Evolutionary conservation across 1,140 invertebrate species (phyloP).

Genomic region (Achroia grisella): DNA sequence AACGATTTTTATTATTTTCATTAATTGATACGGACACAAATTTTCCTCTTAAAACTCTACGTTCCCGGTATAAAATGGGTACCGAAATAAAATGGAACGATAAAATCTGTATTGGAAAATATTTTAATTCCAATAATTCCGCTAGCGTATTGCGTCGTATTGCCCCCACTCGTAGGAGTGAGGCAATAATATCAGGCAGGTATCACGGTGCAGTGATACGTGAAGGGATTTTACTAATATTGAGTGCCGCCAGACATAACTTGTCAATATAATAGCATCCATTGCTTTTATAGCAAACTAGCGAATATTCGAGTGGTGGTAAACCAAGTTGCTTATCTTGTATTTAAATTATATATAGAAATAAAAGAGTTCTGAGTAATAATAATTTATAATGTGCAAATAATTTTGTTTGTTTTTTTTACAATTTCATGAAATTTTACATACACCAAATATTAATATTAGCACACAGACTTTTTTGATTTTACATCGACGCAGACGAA

Average conservation of each 20-base stretch:
- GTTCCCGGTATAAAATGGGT: background rate
- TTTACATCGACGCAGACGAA: no score
- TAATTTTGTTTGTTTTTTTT: no score
- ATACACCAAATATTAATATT: no score
- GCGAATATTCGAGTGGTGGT: no score
- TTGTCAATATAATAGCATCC: background rate
- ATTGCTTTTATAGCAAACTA: no score
- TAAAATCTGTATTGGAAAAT: slow-evolving; percentile 1
- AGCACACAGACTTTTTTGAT: no score
- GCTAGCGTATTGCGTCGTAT: background rate
- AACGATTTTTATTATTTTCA: slow-evolving; percentile 2
- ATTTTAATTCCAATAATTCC: background rate
- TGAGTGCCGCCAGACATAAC: background rate
- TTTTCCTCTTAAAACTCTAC: background rate
- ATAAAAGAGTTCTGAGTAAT: no score
- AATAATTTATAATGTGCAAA: no score
- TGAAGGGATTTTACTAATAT: slow-evolving; percentile 1
- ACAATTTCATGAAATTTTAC: no score
- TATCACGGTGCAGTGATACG: background rate
- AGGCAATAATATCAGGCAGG: background rate
- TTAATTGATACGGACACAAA: slow-evolving; percentile 1
- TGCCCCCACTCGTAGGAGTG: background rate
- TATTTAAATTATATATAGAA: no score
- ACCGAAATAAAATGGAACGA: background rate
- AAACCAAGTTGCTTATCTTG: no score